Evolutionary conservation across 1,140 invertebrate genomes (phyloP).

Genomic region (Colletes latitarsis): DNA sequence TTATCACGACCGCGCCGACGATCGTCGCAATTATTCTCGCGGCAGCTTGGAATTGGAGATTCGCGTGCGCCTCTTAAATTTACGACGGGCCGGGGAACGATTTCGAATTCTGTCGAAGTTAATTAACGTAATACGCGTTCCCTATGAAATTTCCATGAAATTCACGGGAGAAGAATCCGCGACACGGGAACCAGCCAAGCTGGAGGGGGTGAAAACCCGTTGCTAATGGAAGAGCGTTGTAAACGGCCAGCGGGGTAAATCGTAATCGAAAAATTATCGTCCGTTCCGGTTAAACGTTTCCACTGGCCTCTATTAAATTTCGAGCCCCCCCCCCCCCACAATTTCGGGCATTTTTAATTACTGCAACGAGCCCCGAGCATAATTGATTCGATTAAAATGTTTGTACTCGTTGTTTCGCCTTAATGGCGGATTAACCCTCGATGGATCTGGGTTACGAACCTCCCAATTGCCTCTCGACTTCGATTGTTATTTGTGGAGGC

Average conservation of each 20-base stretch:
- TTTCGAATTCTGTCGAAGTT: constrained; percentile 28
- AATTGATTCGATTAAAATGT: too few species aligned
- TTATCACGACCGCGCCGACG: background rate
- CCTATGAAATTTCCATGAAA: constrained; percentile 36
- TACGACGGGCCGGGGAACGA: constrained; percentile 22
- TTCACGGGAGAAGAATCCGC: background rate
- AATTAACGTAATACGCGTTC: constrained; percentile 32
- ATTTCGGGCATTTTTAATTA: too few species aligned
- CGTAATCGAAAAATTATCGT: constrained; percentile 30
- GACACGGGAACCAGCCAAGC: background rate
- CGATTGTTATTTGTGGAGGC: too few species aligned
- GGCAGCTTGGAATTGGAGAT: background rate
- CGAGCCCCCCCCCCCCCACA: too few species aligned
- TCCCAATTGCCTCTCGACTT: too few species aligned
- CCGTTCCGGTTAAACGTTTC: too few species aligned
- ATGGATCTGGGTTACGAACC: too few species aligned
- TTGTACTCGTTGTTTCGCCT: too few species aligned
- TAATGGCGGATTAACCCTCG: too few species aligned
- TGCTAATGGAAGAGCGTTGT: constrained; percentile 18
- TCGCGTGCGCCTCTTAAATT: constrained; percentile 10
- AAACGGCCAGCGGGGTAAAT: background rate
- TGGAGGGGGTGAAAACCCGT: too few species aligned
- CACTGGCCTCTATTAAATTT: too few species aligned
- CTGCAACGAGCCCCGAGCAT: too few species aligned
- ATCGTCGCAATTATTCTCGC: constrained; percentile 23